phyloP scores from a whole-genome alignment of 2,888 invertebrate genomes.

The Koerneria pararmatus region DNA sequence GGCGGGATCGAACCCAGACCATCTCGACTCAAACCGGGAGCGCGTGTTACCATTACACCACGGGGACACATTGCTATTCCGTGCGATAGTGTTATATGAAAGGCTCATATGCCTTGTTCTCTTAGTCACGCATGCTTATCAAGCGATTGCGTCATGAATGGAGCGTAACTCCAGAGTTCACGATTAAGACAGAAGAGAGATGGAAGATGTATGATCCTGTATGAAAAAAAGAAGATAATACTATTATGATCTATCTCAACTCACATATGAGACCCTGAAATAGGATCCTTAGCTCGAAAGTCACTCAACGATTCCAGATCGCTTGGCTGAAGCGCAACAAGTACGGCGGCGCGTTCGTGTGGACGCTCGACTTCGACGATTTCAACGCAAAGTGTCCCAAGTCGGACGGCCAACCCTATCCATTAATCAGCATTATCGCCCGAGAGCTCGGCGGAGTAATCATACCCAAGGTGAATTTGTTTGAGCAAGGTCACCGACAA shows the following conservation, averaged over 20 bases:
- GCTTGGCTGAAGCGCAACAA: conserved; percentile 49
- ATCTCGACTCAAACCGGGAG: too few relatives aligned
- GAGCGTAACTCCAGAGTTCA: too few relatives aligned
- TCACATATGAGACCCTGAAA: neutral
- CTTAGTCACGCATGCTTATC: too few relatives aligned
- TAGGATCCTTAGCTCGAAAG: neutral
- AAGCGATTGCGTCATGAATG: too few relatives aligned
- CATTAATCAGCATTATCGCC: conserved; percentile 54
- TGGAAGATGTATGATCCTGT: too few relatives aligned
- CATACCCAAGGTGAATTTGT: conserved; percentile 32
- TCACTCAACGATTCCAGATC: conserved; percentile 37
- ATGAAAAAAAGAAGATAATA: neutral
- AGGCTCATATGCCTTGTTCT: too few relatives aligned
- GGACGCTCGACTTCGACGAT: conserved; percentile 59
- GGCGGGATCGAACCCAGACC: too few relatives aligned
- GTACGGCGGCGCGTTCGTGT: conserved; percentile 59
- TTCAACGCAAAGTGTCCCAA: conserved; percentile 56
- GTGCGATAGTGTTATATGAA: too few relatives aligned
- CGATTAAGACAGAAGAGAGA: too few relatives aligned
- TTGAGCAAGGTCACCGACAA: too few relatives aligned
- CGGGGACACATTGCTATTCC: too few relatives aligned
- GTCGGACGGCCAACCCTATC: conserved; percentile 48
- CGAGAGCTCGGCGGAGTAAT: conserved; percentile 47
- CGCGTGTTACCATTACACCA: too few relatives aligned
- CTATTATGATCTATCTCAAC: neutral